phyloP scores from a whole-genome alignment of 2,113 vertebrate genomes.

The Gambusia affinis region DNA sequence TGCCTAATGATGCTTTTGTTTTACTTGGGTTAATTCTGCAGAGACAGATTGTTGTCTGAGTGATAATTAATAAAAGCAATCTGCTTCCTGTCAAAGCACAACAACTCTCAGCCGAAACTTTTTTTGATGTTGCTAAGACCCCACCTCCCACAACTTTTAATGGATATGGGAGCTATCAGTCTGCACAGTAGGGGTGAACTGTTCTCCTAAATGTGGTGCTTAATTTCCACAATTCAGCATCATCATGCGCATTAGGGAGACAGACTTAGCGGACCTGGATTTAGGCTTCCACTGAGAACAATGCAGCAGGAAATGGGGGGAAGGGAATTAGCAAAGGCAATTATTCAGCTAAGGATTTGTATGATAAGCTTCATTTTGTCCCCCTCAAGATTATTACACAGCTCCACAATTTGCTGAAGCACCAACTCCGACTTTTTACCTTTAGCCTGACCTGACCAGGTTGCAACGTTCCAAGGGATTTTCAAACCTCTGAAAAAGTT shows the following conservation, averaged over 20 bases:
- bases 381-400: constrained; percentile 57
- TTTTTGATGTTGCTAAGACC: constrained; percentile 35
- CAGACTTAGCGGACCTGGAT: constrained; percentile 46
- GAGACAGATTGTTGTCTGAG: constrained; percentile 45
- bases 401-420: constrained; percentile 50
- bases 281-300: constrained; percentile 67
- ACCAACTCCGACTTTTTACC: constrained; percentile 47
- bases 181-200: constrained; percentile 43
- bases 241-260: constrained; percentile 55
- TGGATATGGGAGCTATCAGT: constrained; percentile 40
- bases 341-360: constrained; percentile 63
- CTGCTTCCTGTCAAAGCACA: constrained; percentile 56
- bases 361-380: constrained; percentile 66
- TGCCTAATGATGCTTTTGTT: constrained; percentile 72
- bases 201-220: constrained; percentile 46
- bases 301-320: constrained; percentile 46
- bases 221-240: constrained; percentile 60
- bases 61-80: constrained; percentile 67
- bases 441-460: constrained; percentile 54
- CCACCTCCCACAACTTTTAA: constrained; percentile 36
- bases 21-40: constrained; percentile 59
- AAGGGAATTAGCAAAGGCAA: constrained; percentile 64
- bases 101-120: constrained; percentile 46
- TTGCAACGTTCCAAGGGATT: constrained; percentile 45
- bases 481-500: constrained; percentile 30